Conservation (phyloP, 2,113 vertebrate species). For the Puma concolor region DNA sequence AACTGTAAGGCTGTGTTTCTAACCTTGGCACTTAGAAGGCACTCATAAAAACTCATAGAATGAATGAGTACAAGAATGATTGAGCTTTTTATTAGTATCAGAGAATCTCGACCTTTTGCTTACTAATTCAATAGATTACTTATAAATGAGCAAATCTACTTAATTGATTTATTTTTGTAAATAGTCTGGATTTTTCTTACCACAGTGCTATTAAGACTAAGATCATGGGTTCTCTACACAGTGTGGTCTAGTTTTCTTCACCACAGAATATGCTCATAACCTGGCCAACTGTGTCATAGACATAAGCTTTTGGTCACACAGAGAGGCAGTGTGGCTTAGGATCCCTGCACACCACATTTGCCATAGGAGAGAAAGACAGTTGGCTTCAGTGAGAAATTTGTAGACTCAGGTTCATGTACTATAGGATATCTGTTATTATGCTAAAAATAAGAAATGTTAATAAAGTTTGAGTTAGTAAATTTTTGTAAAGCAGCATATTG, state of each 20-base stretch:
- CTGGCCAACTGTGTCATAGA: neutral
- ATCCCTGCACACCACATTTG: neutral
- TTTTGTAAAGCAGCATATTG: neutral
- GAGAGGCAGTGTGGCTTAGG: neutral
- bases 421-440: neutral
- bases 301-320: neutral
- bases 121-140: neutral
- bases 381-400: neutral
- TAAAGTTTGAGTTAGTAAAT: neutral
- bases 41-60: neutral
- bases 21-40: neutral
- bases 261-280: neutral
- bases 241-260: neutral
- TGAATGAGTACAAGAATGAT: neutral
- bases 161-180: neutral
- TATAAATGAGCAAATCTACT: neutral
- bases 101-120: conserved; percentile 4
- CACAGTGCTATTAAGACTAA: neutral
- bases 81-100: neutral
- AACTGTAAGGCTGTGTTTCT: neutral
- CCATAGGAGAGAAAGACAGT: neutral
- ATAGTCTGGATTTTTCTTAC: neutral
- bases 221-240: neutral
- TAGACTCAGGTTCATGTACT: neutral
- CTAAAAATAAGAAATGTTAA: neutral